Evolutionary conservation across 2,888 invertebrate species (phyloP).

Genomic region (Rhamnusium bicolor): DNA sequence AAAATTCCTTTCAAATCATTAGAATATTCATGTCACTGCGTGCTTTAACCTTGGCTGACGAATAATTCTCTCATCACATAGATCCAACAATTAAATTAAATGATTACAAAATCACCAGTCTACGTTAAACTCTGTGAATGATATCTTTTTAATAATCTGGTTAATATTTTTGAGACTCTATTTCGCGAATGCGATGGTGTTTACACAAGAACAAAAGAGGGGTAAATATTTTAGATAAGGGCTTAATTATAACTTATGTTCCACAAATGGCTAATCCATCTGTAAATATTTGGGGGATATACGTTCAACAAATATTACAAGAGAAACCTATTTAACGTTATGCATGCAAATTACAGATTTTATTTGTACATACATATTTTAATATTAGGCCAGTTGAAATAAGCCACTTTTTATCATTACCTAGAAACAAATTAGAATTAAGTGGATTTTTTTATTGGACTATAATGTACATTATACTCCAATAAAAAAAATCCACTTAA

Average conservation of each 20-base stretch:
- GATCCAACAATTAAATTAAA: not conserved
- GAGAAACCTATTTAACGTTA: slow-evolving; percentile 5
- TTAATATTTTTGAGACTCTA: not conserved
- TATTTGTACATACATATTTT: too few species aligned
- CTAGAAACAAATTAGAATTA: too few species aligned
- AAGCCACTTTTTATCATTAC: too few species aligned
- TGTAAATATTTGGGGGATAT: slow-evolving; percentile 25
- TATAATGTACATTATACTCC: too few species aligned
- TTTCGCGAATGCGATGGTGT: slow-evolving; percentile 2
- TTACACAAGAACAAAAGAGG: slow-evolving; percentile 17
- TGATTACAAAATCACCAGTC: not conserved
- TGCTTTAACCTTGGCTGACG: not conserved
- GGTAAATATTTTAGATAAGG: slow-evolving; percentile 19
- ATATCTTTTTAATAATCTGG: slow-evolving; percentile 26
- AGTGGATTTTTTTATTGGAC: too few species aligned
- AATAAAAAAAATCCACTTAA: too few species aligned
- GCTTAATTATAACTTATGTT: slow-evolving; percentile 27
- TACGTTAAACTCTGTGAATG: not conserved
- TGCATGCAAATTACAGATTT: not conserved
- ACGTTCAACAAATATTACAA: not conserved
- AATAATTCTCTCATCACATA: not conserved
- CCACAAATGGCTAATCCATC: slow-evolving; percentile 1
- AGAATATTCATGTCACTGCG: not conserved
- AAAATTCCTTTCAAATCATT: not conserved
- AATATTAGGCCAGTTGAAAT: too few species aligned